Evolutionary conservation across 2,113 vertebrate genomes (phyloP).

Genomic region (Morphnarchus princeps): DNA sequence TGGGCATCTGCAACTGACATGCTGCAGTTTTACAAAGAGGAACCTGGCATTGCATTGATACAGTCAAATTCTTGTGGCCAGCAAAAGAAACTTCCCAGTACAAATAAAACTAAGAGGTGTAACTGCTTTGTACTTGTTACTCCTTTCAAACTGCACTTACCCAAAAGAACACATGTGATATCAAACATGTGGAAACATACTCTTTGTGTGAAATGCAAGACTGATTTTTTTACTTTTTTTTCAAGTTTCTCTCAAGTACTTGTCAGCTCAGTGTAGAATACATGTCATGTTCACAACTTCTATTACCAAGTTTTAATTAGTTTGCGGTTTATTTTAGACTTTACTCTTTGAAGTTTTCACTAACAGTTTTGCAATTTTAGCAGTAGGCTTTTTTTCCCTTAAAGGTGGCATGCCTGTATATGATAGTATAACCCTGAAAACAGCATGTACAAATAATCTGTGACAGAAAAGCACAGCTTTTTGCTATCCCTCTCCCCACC

Average conservation of each 20-base stretch:
- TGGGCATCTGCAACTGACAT: background rate
- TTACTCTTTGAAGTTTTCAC: background rate
- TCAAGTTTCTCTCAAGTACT: background rate
- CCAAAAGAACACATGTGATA: background rate
- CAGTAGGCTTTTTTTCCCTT: background rate
- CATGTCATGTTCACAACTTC: background rate
- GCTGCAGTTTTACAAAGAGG: background rate
- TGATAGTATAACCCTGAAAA: background rate
- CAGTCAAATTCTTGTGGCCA: background rate
- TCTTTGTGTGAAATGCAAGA: background rate
- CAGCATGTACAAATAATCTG: background rate
- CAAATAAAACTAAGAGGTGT: background rate
- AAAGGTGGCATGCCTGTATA: background rate
- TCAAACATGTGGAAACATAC: background rate
- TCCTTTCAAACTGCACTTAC: background rate
- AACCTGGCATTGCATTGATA: background rate
- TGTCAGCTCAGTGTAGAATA: background rate
- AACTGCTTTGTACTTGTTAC: background rate
- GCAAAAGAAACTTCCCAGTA: background rate
- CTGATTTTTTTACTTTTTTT: background rate
- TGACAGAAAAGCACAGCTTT: background rate
- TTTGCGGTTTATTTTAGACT: background rate
- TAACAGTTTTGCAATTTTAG: background rate
- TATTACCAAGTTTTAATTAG: background rate
- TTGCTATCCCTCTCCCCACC: background rate